Evolutionary conservation across 1,140 invertebrate genomes (phyloP).

Genomic region (Nixonia krombeini): DNA sequence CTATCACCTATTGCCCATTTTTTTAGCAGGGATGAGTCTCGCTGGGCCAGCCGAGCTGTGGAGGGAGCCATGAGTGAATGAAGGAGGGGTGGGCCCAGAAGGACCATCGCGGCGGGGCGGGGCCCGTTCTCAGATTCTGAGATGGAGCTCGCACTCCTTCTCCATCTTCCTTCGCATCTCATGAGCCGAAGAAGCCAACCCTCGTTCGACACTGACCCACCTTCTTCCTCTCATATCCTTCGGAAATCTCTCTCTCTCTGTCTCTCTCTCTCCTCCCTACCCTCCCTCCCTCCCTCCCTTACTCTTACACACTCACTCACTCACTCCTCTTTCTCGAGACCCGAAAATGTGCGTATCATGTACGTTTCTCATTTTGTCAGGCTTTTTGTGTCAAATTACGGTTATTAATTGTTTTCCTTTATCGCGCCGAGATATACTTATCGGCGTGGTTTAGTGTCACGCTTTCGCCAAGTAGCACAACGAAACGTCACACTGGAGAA

Average conservation of each 20-base stretch:
- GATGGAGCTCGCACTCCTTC: slow-evolving; percentile 62
- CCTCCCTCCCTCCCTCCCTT: slow-evolving; percentile 10
- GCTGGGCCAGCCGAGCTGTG: slow-evolving; percentile 16
- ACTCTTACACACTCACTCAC: slow-evolving; percentile 43
- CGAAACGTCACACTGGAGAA: too few species aligned
- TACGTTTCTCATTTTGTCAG: slow-evolving; percentile 4
- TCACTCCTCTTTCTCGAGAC: too few species aligned
- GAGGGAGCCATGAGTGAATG: slow-evolving; percentile 54
- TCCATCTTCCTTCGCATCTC: slow-evolving; percentile 66
- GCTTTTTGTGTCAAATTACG: slow-evolving; percentile 1
- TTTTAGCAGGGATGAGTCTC: too few species aligned
- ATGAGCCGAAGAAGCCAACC: slow-evolving; percentile 58
- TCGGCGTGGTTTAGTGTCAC: too few species aligned
- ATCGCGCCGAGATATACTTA: too few species aligned
- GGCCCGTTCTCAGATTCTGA: slow-evolving; percentile 61
- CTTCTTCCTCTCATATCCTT: slow-evolving; percentile 52
- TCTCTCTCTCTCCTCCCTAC: slow-evolving; percentile 20
- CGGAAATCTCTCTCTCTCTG: slow-evolving; percentile 40
- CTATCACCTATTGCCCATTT: too few species aligned
- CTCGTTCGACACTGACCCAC: slow-evolving; percentile 56
- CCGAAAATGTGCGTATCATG: slow-evolving; percentile 13
- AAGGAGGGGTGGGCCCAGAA: slow-evolving; percentile 58
- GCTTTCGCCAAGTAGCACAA: too few species aligned
- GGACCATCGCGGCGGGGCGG: slow-evolving; percentile 60
- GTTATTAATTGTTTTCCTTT: slow-evolving; percentile 1